phyloP scores from a whole-genome alignment of 2,797 vertebrate species.

The Intellagama lesueurii region DNA sequence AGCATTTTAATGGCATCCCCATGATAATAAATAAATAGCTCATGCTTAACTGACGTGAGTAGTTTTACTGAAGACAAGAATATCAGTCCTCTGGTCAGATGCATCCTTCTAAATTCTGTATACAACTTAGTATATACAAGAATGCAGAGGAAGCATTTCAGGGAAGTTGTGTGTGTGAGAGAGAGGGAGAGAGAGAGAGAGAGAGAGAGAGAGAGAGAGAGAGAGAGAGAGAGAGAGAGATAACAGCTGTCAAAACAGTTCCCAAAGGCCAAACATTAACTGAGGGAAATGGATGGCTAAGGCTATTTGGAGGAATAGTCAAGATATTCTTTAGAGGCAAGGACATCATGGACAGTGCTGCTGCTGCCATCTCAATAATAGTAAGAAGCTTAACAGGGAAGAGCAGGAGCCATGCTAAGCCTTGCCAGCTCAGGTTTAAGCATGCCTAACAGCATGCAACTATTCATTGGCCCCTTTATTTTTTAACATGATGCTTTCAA shows the following conservation, averaged over 20 bases:
- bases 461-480: background rate
- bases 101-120: conserved; percentile 34
- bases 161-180: no score
- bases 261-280: conserved; percentile 18
- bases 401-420: conserved; percentile 22
- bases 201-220: background rate
- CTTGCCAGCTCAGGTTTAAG: background rate
- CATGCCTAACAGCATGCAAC: background rate
- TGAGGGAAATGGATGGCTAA: conserved; percentile 1
- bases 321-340: conserved; percentile 19
- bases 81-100: conserved; percentile 56
- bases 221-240: conserved; percentile 13
- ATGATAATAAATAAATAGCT: conserved; percentile 3
- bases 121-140: conserved; percentile 1
- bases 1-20: conserved; percentile 45
- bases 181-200: conserved; percentile 18
- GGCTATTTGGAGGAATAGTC: conserved; percentile 36
- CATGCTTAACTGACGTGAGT: conserved; percentile 56
- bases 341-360: background rate
- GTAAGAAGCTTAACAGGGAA: conserved; percentile 30
- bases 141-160: conserved; percentile 30
- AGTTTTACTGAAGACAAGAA: conserved; percentile 58
- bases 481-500: conserved; percentile 22
- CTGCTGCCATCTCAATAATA: conserved; percentile 32
- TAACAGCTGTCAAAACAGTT: conserved; percentile 22